Base-by-base conservation (phyloP, 2,888 invertebrate genomes). In the Cacoxenus indagator region DNA sequence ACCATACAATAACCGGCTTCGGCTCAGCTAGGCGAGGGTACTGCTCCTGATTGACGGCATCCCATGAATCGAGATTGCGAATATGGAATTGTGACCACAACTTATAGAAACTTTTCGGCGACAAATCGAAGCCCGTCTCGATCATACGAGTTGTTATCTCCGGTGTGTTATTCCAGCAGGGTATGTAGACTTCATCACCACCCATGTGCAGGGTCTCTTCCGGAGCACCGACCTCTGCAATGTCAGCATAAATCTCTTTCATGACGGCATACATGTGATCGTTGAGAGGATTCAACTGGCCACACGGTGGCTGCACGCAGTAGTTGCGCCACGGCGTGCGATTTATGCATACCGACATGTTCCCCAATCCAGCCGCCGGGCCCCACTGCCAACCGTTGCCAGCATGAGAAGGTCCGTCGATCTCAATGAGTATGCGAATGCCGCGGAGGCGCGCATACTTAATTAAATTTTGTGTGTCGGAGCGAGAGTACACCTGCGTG, bases 401-500 rank as follows among this genome's bases (percentile, higher is more conserved):
- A 0, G 94, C 92, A 85, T 96, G 96, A 2, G 96, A 93, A 0
- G 97, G 97, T 5, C 95, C 93, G 87, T 97, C 97, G n/a, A 97
- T 92, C 89, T 98, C 98, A 11, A 97, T 91, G 29, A 98, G 90
- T 0, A 97, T 91, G 45, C 96, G 90, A 4, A 98, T 92, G 1
- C 97, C 98, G 48, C 96, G 90, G 1, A 92, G 85, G 72, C 92
- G 91, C 0, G 95, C 97, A 85, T 95, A 96, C 37, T 91, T 90
- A 0, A 95, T 90, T 65, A 97, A 88, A n/a, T 91, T 89, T 37
- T 89, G 84, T 4, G 94, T 90, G 74, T 95, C 93, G 45, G 89
- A 87, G 0, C 90, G 89, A 0, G 91, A 90, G 86, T 96, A 96
- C 19, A 93, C 91, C 82, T 93, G 91, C 1, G 90, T 87, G 0